Evolutionary conservation across 2,113 vertebrate species (phyloP).

Genomic region (Bubalus kerabau): DNA sequence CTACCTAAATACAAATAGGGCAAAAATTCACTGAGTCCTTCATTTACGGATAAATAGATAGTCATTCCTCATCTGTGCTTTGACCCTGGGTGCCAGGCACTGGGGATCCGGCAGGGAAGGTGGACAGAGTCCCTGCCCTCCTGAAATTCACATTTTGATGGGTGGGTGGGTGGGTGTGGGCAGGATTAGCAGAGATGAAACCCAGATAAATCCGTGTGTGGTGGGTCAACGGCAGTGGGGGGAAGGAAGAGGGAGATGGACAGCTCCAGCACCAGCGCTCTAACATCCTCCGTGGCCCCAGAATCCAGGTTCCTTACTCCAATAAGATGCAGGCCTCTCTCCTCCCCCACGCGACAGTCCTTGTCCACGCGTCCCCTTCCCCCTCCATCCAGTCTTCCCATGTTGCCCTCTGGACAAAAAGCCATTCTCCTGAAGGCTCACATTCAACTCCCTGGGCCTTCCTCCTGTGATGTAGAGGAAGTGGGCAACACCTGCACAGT

Average conservation of each 20-base stretch:
- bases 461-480: neutral
- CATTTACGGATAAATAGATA: neutral
- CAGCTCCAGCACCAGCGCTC: neutral
- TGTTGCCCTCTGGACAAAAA: fast-evolving
- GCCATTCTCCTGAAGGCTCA: neutral
- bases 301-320: neutral
- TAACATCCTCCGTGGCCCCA: neutral
- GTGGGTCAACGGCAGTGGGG: fast-evolving
- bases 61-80: neutral
- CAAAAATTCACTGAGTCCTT: neutral
- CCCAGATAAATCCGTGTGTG: fast-evolving
- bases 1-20: neutral
- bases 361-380: fast-evolving
- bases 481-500: fast-evolving
- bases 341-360: fast-evolving
- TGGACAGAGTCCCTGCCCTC: neutral
- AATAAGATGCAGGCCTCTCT: neutral
- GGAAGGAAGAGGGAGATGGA: fast-evolving
- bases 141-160: neutral
- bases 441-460: neutral
- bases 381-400: neutral
- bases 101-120: neutral
- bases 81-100: neutral
- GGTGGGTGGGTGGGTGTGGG: neutral
- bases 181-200: neutral